Percentiles rank a stretch among this genome's conserved stretches.
Conservation (phyloP, 1,140 invertebrate genomes). For the Achroia grisella region DNA sequence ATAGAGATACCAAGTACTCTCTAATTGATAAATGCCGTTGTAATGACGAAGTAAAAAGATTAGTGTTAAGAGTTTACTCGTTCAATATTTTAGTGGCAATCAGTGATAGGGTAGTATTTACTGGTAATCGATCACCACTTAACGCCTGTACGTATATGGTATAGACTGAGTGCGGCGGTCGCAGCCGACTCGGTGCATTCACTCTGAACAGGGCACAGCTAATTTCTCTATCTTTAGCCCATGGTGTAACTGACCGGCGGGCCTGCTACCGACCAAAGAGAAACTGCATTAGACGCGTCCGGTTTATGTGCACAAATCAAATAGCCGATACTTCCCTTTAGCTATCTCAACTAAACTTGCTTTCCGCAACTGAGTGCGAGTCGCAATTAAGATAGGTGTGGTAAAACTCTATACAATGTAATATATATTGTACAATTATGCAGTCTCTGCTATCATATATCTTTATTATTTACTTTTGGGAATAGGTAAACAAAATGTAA, state of each 20-base stretch:
- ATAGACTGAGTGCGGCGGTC: slow-evolving; percentile 30
- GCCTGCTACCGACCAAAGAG: slow-evolving; percentile 48
- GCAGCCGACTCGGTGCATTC: slow-evolving; percentile 38
- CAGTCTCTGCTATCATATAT: too few relatives aligned
- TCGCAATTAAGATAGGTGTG: slow-evolving; percentile 6
- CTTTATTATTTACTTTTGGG: too few relatives aligned
- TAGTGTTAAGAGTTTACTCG: too few relatives aligned
- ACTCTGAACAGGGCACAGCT: slow-evolving; percentile 43
- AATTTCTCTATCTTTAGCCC: slow-evolving; percentile 71
- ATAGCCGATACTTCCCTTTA: slow-evolving; percentile 37
- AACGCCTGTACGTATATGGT: slow-evolving; percentile 46
- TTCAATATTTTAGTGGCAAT: slow-evolving; percentile 5
- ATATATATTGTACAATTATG: too few relatives aligned
- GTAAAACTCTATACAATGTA: background rate
- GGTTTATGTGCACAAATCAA: slow-evolving; percentile 47
- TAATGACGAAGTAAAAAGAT: too few relatives aligned
- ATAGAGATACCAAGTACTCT: too few relatives aligned
- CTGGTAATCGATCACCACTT: slow-evolving; percentile 63
- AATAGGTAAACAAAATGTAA: too few relatives aligned
- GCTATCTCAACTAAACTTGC: slow-evolving; percentile 3
- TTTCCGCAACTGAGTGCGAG: slow-evolving; percentile 5
- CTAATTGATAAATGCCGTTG: too few relatives aligned
- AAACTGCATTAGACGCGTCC: slow-evolving; percentile 63
- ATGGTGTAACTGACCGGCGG: slow-evolving; percentile 62
- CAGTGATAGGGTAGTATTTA: slow-evolving; percentile 48